Conservation (phyloP, 1,140 invertebrate genomes). For the Brachystomella parvula region DNA sequence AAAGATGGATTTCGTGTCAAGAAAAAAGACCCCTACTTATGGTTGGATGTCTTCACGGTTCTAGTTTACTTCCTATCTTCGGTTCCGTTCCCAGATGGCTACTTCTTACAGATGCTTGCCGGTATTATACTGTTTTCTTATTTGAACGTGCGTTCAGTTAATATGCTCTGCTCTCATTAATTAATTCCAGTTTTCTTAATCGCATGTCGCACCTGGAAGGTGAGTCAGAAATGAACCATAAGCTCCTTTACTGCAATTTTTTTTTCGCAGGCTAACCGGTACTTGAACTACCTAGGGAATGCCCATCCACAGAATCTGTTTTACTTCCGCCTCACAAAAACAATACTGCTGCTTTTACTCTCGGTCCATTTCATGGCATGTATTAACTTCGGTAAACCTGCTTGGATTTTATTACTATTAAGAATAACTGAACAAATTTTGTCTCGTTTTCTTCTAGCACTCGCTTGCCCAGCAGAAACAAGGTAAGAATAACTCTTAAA, state of each 20-base stretch:
- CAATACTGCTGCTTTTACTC: constrained; percentile 22
- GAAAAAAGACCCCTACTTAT: constrained; percentile 14
- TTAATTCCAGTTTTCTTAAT: no score
- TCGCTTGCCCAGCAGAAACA: neutral
- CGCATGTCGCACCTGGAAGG: constrained; percentile 29
- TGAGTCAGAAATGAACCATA: constrained; percentile 3
- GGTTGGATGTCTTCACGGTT: constrained; percentile 28
- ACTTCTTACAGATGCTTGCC: neutral
- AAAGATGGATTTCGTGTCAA: constrained; percentile 22
- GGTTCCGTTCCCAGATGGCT: neutral
- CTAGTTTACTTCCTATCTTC: constrained; percentile 12
- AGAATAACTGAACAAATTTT: no score
- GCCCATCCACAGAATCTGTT: constrained; percentile 24
- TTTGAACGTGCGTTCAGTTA: no score
- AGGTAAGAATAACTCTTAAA: no score
- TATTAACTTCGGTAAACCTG: constrained; percentile 15
- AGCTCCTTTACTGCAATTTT: neutral
- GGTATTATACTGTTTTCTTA: neutral
- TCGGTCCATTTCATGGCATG: constrained; percentile 31
- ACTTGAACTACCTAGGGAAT: constrained; percentile 28
- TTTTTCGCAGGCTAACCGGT: constrained; percentile 21
- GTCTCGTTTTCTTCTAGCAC: neutral
- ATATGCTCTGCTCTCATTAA: no score
- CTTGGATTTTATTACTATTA: no score
- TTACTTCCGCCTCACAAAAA: constrained; percentile 26